Conservation (phyloP, 2,888 invertebrate genomes). For the Philhelius pedissequus region DNA sequence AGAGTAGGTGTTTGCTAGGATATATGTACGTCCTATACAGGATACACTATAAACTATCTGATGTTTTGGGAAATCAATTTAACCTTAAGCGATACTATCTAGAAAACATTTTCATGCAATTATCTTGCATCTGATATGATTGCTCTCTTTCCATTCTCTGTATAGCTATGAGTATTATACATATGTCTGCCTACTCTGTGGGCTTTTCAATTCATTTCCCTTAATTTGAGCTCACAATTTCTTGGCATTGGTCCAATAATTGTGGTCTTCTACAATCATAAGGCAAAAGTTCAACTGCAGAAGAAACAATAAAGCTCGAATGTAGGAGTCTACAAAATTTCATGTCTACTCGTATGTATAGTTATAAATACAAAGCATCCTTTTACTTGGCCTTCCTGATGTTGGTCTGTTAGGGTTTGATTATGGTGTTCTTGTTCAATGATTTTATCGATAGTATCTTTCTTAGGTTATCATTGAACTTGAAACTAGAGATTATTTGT, state of each 20-base stretch:
- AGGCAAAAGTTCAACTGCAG: conserved; percentile 35
- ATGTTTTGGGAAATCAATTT: conserved; percentile 52
- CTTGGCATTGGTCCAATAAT: conserved; percentile 51
- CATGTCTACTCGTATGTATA: not conserved
- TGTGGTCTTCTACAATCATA: conserved; percentile 37
- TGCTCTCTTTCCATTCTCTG: conserved; percentile 51
- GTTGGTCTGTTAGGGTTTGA: no score
- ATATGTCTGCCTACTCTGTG: not conserved
- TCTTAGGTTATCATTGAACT: conserved; percentile 28
- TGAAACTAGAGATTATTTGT: conserved; percentile 5
- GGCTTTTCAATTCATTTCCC: conserved; percentile 43
- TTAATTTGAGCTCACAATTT: conserved; percentile 36
- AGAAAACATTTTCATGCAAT: conserved; percentile 59
- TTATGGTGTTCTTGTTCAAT: not conserved
- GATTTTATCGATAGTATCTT: conserved; percentile 6
- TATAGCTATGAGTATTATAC: not conserved
- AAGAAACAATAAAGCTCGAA: conserved; percentile 2
- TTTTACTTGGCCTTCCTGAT: not conserved
- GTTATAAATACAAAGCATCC: no score
- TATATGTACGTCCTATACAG: no score
- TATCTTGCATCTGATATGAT: conserved; percentile 59
- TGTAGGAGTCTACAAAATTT: not conserved
- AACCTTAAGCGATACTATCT: conserved; percentile 41
- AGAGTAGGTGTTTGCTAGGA: not conserved
- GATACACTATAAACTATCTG: not conserved